Base-by-base conservation (phyloP, 2,888 invertebrate species). In the Eristalinus aeneus region DNA sequence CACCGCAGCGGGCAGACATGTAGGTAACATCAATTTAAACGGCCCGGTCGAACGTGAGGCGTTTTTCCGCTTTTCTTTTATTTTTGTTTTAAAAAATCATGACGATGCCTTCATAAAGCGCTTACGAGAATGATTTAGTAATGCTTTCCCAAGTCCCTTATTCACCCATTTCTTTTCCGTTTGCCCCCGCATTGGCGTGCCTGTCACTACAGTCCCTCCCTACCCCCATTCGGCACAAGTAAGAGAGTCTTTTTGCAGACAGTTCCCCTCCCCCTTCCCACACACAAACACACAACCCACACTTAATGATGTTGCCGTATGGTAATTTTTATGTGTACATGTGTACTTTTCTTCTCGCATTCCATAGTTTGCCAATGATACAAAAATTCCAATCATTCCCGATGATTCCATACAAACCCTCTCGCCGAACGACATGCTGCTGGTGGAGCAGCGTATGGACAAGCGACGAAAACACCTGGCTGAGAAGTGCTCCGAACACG, bases 361-460 rank as follows among this genome's bases (percentile, higher is more conserved):
- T 80, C 64, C 79, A 71, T 89, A 92, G 92, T 92, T 91, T 88
- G 90, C 90, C 89, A 92, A 92, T 90, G 92, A 92, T 81, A 92
- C 92, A 63, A 91, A 90, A 88, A 89, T 91, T 83, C 90, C 92
- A 79, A 90, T 92, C 79, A 90, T 92, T 82, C 91, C 92, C 71
- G 92, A 92, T 75, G 91, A 92, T 88, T 91, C 91, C 79, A 90
- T 92, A 82, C 91, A 92, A 88, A 91, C 91, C 39, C 89, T 93
- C 65, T 90, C 92, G 76, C 90, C 89, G 75, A 91, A 89, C 89
- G 93, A 93, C 89, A 91, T 92, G 91, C 91, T 91, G 88, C 90
- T 91, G 88, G 91, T 93, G 89, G 91, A 91, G 88, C 89, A 91
- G 85, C 91, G 92, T 77, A 93, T 93, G 93, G 92, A 92, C 84